These are phyloP conservation scores for Crioceris asparagi DNA, from an alignment of 2,888 invertebrate species.

Conservation along the genomic window DNA sequence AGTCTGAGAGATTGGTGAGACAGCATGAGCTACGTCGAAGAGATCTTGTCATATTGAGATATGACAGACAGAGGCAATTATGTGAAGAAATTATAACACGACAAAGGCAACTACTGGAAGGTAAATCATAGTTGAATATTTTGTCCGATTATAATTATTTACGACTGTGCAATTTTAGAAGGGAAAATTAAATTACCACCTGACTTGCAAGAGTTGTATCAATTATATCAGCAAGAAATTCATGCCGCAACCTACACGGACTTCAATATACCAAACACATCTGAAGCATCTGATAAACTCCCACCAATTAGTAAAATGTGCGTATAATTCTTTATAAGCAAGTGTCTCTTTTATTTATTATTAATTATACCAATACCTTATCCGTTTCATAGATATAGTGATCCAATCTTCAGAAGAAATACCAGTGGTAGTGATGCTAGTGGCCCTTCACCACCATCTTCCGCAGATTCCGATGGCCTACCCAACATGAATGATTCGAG, in stretches of 20 bases:
- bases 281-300: constrained; percentile 46
- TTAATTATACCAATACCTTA: not conserved
- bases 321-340: constrained; percentile 12
- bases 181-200: constrained; percentile 58
- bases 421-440: constrained; percentile 28
- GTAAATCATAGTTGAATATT: constrained; percentile 36
- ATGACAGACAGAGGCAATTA: constrained; percentile 73
- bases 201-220: constrained; percentile 70
- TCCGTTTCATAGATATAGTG: constrained; percentile 28
- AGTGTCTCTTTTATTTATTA: not conserved
- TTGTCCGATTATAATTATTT: not conserved
- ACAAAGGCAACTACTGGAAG: constrained; percentile 76
- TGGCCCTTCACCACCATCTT: constrained; percentile 33
- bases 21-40: constrained; percentile 78
- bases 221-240: constrained; percentile 77
- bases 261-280: constrained; percentile 41
- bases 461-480: constrained; percentile 32
- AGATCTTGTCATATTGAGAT: constrained; percentile 71
- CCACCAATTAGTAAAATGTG: constrained; percentile 55
- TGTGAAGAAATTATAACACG: constrained; percentile 87
- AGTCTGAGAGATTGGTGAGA: constrained; percentile 74
- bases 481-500: constrained; percentile 28
- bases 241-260: constrained; percentile 70
- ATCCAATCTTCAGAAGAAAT: constrained; percentile 32
- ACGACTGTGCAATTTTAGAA: constrained; percentile 39